Evolutionary conservation across 2,113 vertebrate genomes (phyloP), one percentile per base, ranked within the genome.

Genomic region (Alaudala cheleensis): DNA sequence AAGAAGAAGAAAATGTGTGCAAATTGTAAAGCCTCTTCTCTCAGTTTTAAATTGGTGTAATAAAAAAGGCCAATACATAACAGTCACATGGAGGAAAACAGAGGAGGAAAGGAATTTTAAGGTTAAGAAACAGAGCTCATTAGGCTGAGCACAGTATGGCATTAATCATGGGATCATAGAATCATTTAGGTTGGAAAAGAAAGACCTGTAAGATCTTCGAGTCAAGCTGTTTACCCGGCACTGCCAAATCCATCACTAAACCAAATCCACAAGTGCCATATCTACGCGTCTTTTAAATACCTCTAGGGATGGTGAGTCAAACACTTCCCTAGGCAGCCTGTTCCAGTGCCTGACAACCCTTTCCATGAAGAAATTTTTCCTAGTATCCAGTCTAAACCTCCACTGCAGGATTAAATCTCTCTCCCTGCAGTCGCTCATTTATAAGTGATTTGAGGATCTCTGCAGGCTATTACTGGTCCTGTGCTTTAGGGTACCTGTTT

Each of bases 21-120:
- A 83, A 80, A 82, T 70, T 77, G 29, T 82, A 58, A 84, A 81
- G 34, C 51, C 71, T 92, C 90, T 96, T 80, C 65, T 88, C 12
- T 86, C n/a, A 7, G 9, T 77, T 85, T 90, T 61, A 70, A 85
- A 85, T 86, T 70, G 70, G 26, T 80, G 18, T 65, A 76, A 91
- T 94, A 87, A 82, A 97, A 91, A 61, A 53, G 57, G 16, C 15
- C 50, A 82, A n/a, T 60, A 72, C 60, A 8, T 50, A 74, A 65
- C 13, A 66, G 44, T 39, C 39, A 64, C 40, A 28, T 10, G 47
- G 40, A 86, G 60, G 71, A 54, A 56, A 79, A 81, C 14, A 13
- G 69, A 70, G 7, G 2, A 8, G 20, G 20, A 61, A 71, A 65
- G 18, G 57, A 81, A 86, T 5, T 2, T 6, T 40, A 64, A 60